These are phyloP conservation scores for Cheilosia impressa DNA, from an alignment of 2,888 invertebrate species.

Conservation along the genomic window DNA sequence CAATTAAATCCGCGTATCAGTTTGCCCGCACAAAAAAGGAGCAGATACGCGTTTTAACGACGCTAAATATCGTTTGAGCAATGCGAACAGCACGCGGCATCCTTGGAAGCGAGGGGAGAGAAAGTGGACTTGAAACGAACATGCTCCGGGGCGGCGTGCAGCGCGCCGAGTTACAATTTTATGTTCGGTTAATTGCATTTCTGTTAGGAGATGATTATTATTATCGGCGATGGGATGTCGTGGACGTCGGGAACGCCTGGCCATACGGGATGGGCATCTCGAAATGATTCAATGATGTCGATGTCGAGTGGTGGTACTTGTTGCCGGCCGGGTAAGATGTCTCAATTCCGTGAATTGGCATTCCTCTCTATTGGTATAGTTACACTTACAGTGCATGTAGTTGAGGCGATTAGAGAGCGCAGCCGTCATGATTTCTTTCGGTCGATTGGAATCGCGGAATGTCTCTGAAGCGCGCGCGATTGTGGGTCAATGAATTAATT, in stretches of 20 bases:
- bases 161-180: conserved; percentile 49
- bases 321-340: conserved; percentile 48
- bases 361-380: conserved; percentile 56
- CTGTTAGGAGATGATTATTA: conserved; percentile 69
- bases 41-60: conserved; percentile 52
- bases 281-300: conserved; percentile 64
- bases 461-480: conserved; percentile 23
- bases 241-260: conserved; percentile 18
- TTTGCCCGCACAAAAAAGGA: conserved; percentile 19
- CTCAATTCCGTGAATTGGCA: conserved; percentile 68
- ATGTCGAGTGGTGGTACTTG: conserved; percentile 18
- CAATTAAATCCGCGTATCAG: conserved; percentile 71
- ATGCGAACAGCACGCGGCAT: conserved; percentile 47
- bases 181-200: conserved; percentile 74
- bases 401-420: conserved; percentile 31
- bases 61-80: conserved; percentile 50
- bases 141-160: conserved; percentile 13
- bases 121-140: conserved; percentile 1
- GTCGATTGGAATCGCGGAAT: conserved; percentile 48
- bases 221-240: conserved; percentile 62
- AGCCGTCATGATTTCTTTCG: conserved; percentile 35
- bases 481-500: conserved; percentile 74
- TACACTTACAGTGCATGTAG: neutral
- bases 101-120: neutral
- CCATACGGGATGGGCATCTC: conserved; percentile 30